Conservation (phyloP, 2,113 vertebrate genomes). For the rat (Rattus norvegicus) region DNA sequence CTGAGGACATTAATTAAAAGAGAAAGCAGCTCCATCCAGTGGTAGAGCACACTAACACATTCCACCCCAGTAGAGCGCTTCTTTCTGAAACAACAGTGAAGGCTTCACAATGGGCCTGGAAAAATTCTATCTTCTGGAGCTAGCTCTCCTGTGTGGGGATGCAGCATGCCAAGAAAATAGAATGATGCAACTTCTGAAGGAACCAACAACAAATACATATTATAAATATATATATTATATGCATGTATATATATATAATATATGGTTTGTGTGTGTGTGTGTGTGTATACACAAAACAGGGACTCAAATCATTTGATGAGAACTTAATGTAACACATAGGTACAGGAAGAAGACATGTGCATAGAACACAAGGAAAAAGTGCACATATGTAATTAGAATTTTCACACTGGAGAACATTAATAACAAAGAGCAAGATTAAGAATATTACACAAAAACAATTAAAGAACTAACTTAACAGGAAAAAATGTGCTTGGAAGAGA, state of each 20-base stretch:
- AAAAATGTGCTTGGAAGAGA: neutral
- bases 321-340: neutral
- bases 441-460: neutral
- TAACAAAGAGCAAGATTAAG: neutral
- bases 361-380: neutral
- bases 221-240: neutral
- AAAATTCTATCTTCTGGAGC: neutral
- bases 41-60: slow-evolving; percentile 4
- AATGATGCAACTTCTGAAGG: neutral
- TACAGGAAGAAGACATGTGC: neutral
- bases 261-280: too few relatives aligned
- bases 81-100: neutral
- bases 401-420: neutral
- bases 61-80: neutral
- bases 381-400: neutral
- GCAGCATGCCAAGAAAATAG: neutral
- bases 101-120: neutral
- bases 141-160: neutral
- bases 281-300: neutral
- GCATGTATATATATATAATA: neutral
- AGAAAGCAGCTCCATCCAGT: slow-evolving; percentile 62
- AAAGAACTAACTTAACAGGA: neutral
- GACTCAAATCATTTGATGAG: neutral
- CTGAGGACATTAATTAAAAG: slow-evolving; percentile 4
- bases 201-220: neutral